These are phyloP conservation scores for Macrochelys suwanniensis DNA, from an alignment of 2,797 vertebrate genomes.

Conservation along the genomic window DNA sequence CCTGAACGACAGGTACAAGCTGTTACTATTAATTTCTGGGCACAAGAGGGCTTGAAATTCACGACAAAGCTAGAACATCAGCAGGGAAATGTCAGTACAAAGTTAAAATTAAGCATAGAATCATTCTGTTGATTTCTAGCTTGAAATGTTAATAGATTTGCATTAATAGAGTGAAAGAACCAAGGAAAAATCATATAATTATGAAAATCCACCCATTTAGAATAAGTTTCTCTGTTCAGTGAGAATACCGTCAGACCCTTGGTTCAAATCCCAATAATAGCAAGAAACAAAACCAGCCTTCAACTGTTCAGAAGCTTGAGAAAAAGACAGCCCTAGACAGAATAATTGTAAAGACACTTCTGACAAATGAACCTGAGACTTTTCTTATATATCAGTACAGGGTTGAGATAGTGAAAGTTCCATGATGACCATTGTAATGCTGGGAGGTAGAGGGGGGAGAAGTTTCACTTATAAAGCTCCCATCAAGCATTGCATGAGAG, in stretches of 20 bases:
- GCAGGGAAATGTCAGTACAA: conserved; percentile 23
- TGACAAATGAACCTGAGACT: not conserved
- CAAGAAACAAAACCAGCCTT: not conserved
- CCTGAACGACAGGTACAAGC: not conserved
- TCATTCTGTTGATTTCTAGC: not conserved
- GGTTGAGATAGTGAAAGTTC: rapidly evolving
- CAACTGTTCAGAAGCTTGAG: not conserved
- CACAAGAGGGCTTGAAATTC: conserved; percentile 56
- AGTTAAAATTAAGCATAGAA: not conserved
- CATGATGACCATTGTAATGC: rapidly evolving
- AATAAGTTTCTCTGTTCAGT: not conserved
- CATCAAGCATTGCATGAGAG: not conserved
- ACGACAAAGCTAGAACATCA: not conserved
- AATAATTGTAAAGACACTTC: rapidly evolving
- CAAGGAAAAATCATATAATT: rapidly evolving
- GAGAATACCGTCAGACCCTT: not conserved
- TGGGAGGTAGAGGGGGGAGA: rapidly evolving
- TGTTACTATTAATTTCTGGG: conserved; percentile 34
- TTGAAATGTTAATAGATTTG: not conserved
- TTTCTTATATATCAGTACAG: not conserved
- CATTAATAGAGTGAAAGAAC: not conserved
- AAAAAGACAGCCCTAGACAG: rapidly evolving
- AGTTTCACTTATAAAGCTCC: not conserved
- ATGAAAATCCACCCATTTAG: not conserved
- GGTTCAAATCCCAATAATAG: not conserved